Evolutionary conservation across 2,797 vertebrate species (phyloP).

Genomic region (Oryzias sinensis): DNA sequence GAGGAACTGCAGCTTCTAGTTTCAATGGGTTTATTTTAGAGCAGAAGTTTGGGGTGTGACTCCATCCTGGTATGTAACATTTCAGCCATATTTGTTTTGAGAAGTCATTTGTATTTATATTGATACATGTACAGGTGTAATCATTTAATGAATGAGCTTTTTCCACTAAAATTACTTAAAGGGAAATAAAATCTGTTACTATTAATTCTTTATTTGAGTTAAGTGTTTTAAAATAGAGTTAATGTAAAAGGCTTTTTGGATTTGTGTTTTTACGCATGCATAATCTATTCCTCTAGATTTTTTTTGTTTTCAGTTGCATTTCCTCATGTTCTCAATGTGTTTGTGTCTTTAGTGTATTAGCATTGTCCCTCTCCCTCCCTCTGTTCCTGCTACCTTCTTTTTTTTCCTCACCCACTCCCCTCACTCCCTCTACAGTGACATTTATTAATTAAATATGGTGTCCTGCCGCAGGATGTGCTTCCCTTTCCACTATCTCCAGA

Average conservation of each 20-base stretch:
- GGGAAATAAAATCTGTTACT: too few relatives aligned
- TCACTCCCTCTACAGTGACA: slow-evolving; percentile 69
- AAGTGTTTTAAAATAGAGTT: slow-evolving; percentile 4
- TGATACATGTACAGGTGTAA: too few relatives aligned
- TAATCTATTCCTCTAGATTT: slow-evolving; percentile 19
- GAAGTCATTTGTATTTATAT: too few relatives aligned
- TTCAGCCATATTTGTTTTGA: too few relatives aligned
- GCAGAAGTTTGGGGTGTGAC: too few relatives aligned
- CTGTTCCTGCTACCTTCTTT: slow-evolving; percentile 16
- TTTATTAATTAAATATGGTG: slow-evolving; percentile 80
- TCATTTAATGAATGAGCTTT: too few relatives aligned
- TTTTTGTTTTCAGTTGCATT: slow-evolving; percentile 20
- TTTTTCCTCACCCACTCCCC: slow-evolving; percentile 47
- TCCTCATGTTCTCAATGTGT: slow-evolving; percentile 15
- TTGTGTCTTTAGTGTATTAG: slow-evolving; percentile 38
- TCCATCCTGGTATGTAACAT: too few relatives aligned
- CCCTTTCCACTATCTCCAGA: slow-evolving; percentile 75
- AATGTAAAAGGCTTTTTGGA: slow-evolving; percentile 9
- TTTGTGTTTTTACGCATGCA: slow-evolving; percentile 9
- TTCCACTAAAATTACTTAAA: too few relatives aligned
- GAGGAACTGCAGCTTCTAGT: too few relatives aligned
- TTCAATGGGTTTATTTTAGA: too few relatives aligned
- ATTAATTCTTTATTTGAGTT: too few relatives aligned
- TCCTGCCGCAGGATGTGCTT: slow-evolving; percentile 70
- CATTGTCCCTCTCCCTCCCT: slow-evolving; percentile 38